Evolutionary conservation across 2,113 vertebrate species (phyloP).

Genomic region (Cygnus atratus): DNA sequence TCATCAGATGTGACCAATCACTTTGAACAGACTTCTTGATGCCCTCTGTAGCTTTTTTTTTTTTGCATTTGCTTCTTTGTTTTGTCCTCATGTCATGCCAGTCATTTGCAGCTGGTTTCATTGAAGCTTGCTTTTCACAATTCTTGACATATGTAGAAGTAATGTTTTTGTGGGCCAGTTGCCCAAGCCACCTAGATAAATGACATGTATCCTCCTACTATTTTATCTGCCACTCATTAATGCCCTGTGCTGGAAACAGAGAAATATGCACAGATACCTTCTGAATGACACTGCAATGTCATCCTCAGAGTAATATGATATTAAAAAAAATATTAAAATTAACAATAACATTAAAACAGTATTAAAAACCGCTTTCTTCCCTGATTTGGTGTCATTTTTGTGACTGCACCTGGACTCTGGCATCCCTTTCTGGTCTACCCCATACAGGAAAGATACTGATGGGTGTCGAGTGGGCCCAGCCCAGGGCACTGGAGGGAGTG

Average conservation of each 20-base stretch:
- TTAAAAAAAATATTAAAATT: too few species aligned
- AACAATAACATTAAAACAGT: too few species aligned
- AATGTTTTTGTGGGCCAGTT: not conserved
- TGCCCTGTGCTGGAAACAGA: not conserved
- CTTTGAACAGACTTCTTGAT: not conserved
- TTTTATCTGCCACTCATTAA: not conserved
- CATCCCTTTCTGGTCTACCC: too few species aligned
- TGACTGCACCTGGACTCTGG: too few species aligned
- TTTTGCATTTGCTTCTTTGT: not conserved
- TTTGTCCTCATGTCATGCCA: not conserved
- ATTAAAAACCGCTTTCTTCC: too few species aligned
- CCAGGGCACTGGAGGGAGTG: too few species aligned
- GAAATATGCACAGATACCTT: not conserved
- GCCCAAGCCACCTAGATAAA: not conserved
- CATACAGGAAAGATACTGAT: too few species aligned
- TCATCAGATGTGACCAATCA: not conserved
- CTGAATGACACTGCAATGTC: not conserved
- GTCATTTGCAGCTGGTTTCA: not conserved
- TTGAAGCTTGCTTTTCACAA: not conserved
- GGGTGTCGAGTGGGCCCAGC: too few species aligned
- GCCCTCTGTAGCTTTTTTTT: not conserved
- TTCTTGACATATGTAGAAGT: not conserved
- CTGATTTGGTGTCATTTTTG: too few species aligned
- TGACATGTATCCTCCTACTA: not conserved
- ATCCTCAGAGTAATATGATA: not conserved